Evolutionary conservation across 2,888 invertebrate genomes (phyloP), one percentile per base, ranked within the genome.

Genomic region (Temnothorax unifasciatus): DNA sequence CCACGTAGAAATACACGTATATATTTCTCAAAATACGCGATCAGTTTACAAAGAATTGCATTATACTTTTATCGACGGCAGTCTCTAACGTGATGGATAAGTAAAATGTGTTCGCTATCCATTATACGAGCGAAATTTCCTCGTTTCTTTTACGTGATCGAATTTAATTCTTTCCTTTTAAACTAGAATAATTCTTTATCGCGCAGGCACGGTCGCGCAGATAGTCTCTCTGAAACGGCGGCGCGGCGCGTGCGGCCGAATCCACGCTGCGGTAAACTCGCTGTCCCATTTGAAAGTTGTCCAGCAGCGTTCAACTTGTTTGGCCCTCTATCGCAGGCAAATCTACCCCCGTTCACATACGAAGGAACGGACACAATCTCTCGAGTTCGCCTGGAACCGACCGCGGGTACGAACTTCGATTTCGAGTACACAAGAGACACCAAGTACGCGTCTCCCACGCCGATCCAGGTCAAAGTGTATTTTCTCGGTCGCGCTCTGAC

Each of bases 271-370:
- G 50, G 34, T 63, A 54, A 84, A 76, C 69, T 83, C 41, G 15
- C 61, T 66, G 82, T 75, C 66, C 79, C 66, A 87, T 74, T 87
- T 82, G 81, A 52, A 77, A 81, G 84, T 87, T 85, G 87, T 85
- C 71, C 85, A 44, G 68, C 75, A 76, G 85, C 81, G 77, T 88
- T 89, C 79, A 85, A 88, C 83, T 84, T 82, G 85, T 88, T 87
- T 84, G 77, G 71, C 74, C 77, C 76, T 66, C 44, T 57, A 66
- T 71, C 63, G 81, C 29, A 74, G 73, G 69, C 85, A 87, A 83
- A 88, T 88, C 89, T 88, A 68, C 76, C 68, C 38, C 29, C 38
- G 18, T 47, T 59, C 68, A 76, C 64, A 61, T 81, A 81, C 76
- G 84, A 69, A 79, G 59, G 82, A 79, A 68, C 86, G 86, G 79